phyloP scores from a whole-genome alignment of 2,888 invertebrate genomes.

The Tuta absoluta region DNA sequence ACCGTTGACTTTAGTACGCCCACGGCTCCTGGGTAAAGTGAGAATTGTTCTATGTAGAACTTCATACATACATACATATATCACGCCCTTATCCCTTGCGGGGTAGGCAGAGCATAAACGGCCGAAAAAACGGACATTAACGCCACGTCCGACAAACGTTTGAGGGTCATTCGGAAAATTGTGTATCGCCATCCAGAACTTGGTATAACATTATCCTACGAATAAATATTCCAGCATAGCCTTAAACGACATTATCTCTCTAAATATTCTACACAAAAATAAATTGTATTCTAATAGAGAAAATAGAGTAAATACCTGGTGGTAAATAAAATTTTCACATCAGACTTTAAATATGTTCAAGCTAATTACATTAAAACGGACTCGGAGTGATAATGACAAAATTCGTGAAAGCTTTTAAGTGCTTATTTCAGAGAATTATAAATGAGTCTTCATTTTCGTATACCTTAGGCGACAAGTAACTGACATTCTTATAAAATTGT shows the following conservation, averaged over 20 bases:
- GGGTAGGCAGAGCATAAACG: too few species aligned
- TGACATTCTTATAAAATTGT: neutral
- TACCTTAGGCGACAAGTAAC: neutral
- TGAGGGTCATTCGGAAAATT: too few species aligned
- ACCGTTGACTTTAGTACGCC: neutral
- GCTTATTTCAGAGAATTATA: neutral
- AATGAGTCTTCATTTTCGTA: neutral
- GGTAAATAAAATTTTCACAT: neutral
- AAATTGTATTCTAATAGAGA: neutral
- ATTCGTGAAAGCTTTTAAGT: constrained; percentile 2
- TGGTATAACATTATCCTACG: neutral
- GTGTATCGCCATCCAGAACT: too few species aligned
- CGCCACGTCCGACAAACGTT: too few species aligned
- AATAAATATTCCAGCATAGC: neutral
- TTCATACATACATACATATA: too few species aligned
- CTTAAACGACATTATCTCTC: too few species aligned
- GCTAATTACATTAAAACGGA: neutral
- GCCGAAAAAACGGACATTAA: too few species aligned
- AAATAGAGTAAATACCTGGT: neutral
- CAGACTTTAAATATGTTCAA: neutral
- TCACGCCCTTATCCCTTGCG: too few species aligned
- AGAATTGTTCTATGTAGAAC: too few species aligned
- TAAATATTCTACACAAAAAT: too few species aligned
- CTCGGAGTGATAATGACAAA: neutral
- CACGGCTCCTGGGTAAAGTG: neutral